Percentiles rank a stretch among this genome's conserved stretches.
Evolutionary conservation across 2,797 vertebrate genomes (phyloP).

Genomic region (Gadopsis marmoratus): DNA sequence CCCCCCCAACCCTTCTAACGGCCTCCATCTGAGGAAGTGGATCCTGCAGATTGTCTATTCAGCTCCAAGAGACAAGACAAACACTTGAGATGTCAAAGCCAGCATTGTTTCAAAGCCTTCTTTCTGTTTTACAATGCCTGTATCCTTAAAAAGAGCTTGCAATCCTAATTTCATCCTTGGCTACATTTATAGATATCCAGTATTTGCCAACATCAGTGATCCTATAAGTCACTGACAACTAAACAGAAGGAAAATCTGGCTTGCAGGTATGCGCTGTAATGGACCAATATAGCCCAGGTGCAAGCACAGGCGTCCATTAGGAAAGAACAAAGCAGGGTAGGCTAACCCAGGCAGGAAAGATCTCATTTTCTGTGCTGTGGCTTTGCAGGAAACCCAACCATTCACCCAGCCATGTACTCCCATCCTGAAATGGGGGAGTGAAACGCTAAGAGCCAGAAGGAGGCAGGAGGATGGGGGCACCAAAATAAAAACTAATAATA

Average conservation of each 20-base stretch:
- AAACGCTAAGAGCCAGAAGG: constrained; percentile 73
- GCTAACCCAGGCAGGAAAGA: constrained; percentile 81
- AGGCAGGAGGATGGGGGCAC: constrained; percentile 67
- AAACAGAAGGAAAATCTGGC: constrained; percentile 6
- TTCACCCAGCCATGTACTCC: constrained; percentile 87
- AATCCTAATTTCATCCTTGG: not conserved
- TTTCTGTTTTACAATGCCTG: constrained; percentile 18
- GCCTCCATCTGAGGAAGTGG: constrained; percentile 82
- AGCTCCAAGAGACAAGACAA: constrained; percentile 74
- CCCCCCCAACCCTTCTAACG: constrained; percentile 57
- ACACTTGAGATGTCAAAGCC: constrained; percentile 64
- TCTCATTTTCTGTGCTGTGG: constrained; percentile 82
- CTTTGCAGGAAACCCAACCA: constrained; percentile 86
- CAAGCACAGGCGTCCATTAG: constrained; percentile 33
- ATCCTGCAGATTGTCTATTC: constrained; percentile 80
- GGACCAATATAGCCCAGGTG: constrained; percentile 67
- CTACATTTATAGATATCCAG: not conserved
- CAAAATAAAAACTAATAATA: constrained; percentile 85
- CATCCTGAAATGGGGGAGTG: constrained; percentile 87
- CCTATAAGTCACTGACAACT: not conserved
- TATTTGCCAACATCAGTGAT: not conserved
- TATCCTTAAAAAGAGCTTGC: not conserved
- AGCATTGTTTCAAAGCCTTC: constrained; percentile 45
- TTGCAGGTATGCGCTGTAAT: not conserved
- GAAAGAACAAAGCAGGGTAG: constrained; percentile 69